These are phyloP conservation scores for Pseudomugil tenellus DNA, from an alignment of 2,797 vertebrate species.

Conservation along the genomic window DNA sequence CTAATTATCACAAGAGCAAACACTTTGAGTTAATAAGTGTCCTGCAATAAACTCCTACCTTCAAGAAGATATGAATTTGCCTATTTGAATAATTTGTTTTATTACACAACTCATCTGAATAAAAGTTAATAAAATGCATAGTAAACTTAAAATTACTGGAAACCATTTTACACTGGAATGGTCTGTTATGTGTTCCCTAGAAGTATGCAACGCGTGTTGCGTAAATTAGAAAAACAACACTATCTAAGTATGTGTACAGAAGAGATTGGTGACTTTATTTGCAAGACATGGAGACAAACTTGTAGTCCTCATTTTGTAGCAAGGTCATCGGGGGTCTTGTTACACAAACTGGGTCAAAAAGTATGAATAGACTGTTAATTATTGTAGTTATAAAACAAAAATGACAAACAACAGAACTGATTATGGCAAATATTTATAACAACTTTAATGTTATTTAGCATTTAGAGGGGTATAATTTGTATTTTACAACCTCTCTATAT, in stretches of 20 bases:
- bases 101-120: background rate
- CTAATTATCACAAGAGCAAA: background rate
- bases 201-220: slow-evolving; percentile 3
- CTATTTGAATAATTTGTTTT: background rate
- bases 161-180: background rate
- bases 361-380: slow-evolving; percentile 7
- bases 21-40: background rate
- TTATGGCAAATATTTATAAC: slow-evolving; percentile 15
- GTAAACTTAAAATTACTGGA: background rate
- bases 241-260: background rate
- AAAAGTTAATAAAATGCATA: too few species aligned
- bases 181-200: background rate
- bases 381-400: background rate
- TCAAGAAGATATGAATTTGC: background rate
- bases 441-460: slow-evolving; percentile 15
- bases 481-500: slow-evolving; percentile 53
- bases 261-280: slow-evolving; percentile 3
- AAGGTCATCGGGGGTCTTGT: slow-evolving; percentile 4
- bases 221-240: slow-evolving; percentile 21
- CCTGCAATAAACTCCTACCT: background rate
- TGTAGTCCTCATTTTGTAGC: slow-evolving; percentile 2
- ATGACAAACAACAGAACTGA: background rate
- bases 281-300: slow-evolving; percentile 6
- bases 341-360: slow-evolving; percentile 15
- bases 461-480: slow-evolving; percentile 46